phyloP scores from a whole-genome alignment of 2,888 invertebrate genomes.

The Muschampia plurimacula region DNA sequence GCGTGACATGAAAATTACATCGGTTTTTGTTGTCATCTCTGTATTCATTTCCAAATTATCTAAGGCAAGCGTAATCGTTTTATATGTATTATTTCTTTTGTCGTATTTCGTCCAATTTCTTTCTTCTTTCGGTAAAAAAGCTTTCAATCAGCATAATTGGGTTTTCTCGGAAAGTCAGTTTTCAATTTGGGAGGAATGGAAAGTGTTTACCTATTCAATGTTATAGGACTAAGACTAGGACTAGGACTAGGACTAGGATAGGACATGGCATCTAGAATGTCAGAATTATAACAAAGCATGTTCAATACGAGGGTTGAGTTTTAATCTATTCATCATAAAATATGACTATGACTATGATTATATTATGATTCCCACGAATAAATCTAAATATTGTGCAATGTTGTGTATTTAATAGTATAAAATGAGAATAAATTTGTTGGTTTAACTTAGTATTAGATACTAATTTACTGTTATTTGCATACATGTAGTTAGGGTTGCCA shows the following conservation, averaged over 20 bases:
- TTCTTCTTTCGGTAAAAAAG: slow-evolving; percentile 5
- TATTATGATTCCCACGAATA: no score
- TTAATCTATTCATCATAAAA: no score
- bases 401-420: no score
- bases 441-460: no score
- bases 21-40: neutral
- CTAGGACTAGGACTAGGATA: no score
- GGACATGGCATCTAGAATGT: neutral
- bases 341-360: no score
- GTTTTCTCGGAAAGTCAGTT: slow-evolving; percentile 10
- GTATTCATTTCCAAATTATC: slow-evolving; percentile 33
- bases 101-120: neutral
- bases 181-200: neutral
- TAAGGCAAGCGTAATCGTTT: slow-evolving; percentile 2
- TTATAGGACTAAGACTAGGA: no score
- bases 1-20: slow-evolving; percentile 17
- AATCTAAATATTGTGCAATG: no score
- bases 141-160: slow-evolving; percentile 16
- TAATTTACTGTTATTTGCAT: no score
- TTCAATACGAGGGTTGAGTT: no score
- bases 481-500: no score
- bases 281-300: neutral
- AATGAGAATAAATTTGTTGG: no score
- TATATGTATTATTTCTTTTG: slow-evolving; percentile 3
- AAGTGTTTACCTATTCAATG: neutral